phyloP scores from a whole-genome alignment of 1,140 invertebrate species.

The Pinna nobilis region DNA sequence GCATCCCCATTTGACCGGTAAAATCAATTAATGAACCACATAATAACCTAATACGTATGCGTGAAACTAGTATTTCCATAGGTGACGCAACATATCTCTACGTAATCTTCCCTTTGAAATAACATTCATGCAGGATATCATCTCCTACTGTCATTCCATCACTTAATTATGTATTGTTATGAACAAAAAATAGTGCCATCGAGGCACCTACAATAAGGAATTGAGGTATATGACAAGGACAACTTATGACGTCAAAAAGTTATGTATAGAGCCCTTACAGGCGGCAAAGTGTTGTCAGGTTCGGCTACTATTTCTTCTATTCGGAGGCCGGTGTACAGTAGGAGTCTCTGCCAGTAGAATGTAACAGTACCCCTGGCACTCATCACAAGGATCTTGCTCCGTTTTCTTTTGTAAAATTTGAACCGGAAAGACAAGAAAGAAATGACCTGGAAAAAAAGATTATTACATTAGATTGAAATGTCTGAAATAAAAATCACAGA shows the following conservation, averaged over 20 bases:
- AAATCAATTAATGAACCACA: too few relatives aligned
- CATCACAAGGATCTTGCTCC: slow-evolving; percentile 59
- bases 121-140: too few relatives aligned
- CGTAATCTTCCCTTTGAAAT: too few relatives aligned
- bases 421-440: slow-evolving; percentile 59
- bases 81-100: too few relatives aligned
- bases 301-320: slow-evolving; percentile 45
- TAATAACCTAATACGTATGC: too few relatives aligned
- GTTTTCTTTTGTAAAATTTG: slow-evolving; percentile 45
- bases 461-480: background rate
- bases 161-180: too few relatives aligned
- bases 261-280: slow-evolving; percentile 52
- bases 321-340: slow-evolving; percentile 46
- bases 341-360: slow-evolving; percentile 65
- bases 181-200: too few relatives aligned
- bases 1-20: too few relatives aligned
- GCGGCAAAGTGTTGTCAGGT: slow-evolving; percentile 61
- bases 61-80: too few relatives aligned
- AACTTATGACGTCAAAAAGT: background rate
- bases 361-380: slow-evolving; percentile 49
- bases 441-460: slow-evolving; percentile 54
- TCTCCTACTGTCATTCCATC: too few relatives aligned
- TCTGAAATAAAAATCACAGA: background rate
- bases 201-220: too few relatives aligned
- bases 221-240: too few relatives aligned